Conservation (phyloP, 2,113 vertebrate genomes). For the Corydoras maculifer region DNA sequence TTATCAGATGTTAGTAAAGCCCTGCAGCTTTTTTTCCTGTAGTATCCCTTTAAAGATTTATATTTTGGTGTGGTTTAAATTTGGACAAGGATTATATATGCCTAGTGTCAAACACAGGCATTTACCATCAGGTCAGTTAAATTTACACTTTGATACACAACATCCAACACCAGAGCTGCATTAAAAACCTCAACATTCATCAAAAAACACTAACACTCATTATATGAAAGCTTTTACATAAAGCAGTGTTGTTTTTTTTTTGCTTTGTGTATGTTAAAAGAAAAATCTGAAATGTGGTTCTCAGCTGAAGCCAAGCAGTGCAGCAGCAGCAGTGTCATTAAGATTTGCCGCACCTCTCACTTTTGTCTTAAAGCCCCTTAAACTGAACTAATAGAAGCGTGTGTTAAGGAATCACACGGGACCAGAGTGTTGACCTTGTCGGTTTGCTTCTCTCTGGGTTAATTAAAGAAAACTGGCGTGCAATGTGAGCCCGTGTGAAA, state of each 20-base stretch:
- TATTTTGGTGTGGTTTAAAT: too few species aligned
- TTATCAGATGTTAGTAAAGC: too few species aligned
- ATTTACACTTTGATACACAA: not conserved
- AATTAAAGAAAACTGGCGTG: constrained; percentile 73
- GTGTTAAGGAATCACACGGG: constrained; percentile 55
- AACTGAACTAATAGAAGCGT: constrained; percentile 56
- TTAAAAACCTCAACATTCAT: not conserved
- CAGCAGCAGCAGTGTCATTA: constrained; percentile 50
- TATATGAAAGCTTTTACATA: too few species aligned
- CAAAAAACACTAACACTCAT: too few species aligned
- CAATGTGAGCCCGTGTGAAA: constrained; percentile 66
- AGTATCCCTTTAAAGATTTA: too few species aligned
- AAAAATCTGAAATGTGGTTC: not conserved
- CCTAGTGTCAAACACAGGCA: too few species aligned
- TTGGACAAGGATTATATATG: too few species aligned
- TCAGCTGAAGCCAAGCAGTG: constrained; percentile 49
- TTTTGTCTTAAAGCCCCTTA: constrained; percentile 35
- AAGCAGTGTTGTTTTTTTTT: too few species aligned
- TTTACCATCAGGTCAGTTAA: too few species aligned
- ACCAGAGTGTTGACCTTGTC: constrained; percentile 65
- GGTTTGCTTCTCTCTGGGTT: constrained; percentile 70
- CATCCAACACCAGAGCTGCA: not conserved
- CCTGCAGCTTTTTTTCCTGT: too few species aligned
- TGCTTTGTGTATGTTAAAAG: not conserved
- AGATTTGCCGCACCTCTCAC: constrained; percentile 21